A percentile compares a stretch with the other conserved stretches of the same genome.
Conservation (phyloP, 2,113 vertebrate species). For the Epinephelus cyanopodus region DNA sequence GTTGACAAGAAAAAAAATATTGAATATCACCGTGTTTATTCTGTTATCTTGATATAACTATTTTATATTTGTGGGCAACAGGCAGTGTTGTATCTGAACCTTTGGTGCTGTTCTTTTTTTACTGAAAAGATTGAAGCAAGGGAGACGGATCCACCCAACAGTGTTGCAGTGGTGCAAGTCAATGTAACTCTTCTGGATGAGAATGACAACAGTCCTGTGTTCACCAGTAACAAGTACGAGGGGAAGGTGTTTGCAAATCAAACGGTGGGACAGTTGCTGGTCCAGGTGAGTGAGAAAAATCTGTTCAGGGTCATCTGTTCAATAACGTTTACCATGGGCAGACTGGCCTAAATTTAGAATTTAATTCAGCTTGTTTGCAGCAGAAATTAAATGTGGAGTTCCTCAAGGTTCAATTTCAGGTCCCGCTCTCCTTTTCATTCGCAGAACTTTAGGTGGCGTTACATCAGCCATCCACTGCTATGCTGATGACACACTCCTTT, state of each 20-base stretch:
- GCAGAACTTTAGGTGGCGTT: background rate
- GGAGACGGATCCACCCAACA: conserved; percentile 60
- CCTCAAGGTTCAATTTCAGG: background rate
- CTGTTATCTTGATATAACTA: background rate
- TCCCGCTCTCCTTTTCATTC: background rate
- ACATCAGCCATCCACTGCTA: background rate
- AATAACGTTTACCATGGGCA: too few relatives aligned
- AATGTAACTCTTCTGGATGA: conserved; percentile 81
- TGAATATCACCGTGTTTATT: background rate
- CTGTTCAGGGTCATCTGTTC: background rate
- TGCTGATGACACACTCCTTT: background rate
- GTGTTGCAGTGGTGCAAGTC: conserved; percentile 35
- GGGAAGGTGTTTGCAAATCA: conserved; percentile 79
- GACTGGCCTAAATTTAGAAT: background rate
- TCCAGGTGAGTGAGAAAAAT: conserved; percentile 77
- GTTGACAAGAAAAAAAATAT: background rate
- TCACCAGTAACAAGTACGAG: conserved; percentile 71
- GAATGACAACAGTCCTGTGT: conserved; percentile 87
- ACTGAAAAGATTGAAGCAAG: conserved; percentile 80
- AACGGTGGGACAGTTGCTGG: conserved; percentile 80
- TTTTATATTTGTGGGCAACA: background rate
- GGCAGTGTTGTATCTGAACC: background rate
- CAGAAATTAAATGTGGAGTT: background rate
- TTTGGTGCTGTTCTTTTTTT: background rate
- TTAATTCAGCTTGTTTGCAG: background rate